Conservation (phyloP, 2,797 vertebrate genomes). For the Micropoecilia bifurca region DNA sequence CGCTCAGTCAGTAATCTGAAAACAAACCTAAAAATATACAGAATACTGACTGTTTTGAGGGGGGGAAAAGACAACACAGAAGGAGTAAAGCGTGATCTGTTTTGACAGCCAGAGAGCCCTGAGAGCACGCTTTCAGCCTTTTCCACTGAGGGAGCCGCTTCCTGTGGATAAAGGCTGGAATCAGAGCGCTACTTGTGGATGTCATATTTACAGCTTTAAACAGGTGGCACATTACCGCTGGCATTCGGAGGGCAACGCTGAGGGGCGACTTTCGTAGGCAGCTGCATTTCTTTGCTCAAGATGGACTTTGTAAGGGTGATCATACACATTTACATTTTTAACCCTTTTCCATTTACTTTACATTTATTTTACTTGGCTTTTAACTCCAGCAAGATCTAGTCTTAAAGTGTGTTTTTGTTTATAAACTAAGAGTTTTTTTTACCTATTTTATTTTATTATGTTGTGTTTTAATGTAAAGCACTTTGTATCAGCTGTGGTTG, state of each 20-base stretch:
- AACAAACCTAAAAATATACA: conserved; percentile 16
- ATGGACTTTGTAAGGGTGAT: conserved; percentile 39
- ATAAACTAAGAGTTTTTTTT: too few relatives aligned
- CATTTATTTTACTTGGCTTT: too few relatives aligned
- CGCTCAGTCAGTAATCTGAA: conserved; percentile 28
- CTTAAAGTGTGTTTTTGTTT: too few relatives aligned
- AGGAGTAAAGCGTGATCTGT: conserved; percentile 15
- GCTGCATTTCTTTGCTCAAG: conserved; percentile 33
- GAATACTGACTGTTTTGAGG: neutral
- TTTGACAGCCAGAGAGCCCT: conserved; percentile 27
- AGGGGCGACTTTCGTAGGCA: conserved; percentile 47
- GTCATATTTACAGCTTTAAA: conserved; percentile 50
- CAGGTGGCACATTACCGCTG: conserved; percentile 59
- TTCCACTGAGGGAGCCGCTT: conserved; percentile 9
- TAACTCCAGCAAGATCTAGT: too few relatives aligned
- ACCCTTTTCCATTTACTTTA: neutral
- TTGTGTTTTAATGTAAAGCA: too few relatives aligned
- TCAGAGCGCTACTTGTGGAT: conserved; percentile 14
- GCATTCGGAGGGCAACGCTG: conserved; percentile 46
- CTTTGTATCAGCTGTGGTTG: too few relatives aligned
- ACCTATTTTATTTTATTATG: too few relatives aligned
- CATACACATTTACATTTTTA: conserved; percentile 17
- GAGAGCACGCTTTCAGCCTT: conserved; percentile 3
- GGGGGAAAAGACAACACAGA: conserved; percentile 1
- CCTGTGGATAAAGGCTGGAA: conserved; percentile 42